Evolutionary conservation across 2,113 vertebrate genomes (phyloP).

Genomic region (Muntiacus muntjak): DNA sequence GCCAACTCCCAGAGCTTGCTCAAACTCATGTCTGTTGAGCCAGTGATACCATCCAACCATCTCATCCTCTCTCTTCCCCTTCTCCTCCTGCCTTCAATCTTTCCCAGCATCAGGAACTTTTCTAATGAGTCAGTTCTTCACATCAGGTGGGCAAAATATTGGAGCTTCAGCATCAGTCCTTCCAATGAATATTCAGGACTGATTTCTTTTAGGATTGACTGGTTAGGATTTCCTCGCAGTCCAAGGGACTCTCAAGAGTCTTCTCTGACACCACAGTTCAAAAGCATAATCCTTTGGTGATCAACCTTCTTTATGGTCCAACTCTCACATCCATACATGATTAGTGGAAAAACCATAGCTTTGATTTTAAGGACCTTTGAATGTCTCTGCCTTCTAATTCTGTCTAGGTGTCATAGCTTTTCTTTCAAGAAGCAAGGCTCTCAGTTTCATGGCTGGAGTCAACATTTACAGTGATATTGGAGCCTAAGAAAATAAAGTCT

Average conservation of each 20-base stretch:
- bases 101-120: no score
- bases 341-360: not conserved
- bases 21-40: not conserved
- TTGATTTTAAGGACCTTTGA: not conserved
- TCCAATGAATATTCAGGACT: not conserved
- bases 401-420: not conserved
- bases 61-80: not conserved
- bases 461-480: not conserved
- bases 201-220: not conserved
- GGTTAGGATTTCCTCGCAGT: not conserved
- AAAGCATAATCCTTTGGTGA: not conserved
- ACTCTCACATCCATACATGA: not conserved
- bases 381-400: not conserved
- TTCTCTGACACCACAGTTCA: not conserved
- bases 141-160: not conserved
- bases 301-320: not conserved
- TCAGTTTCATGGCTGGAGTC: not conserved
- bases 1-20: not conserved
- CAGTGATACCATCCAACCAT: not conserved
- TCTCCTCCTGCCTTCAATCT: not conserved
- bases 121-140: not conserved
- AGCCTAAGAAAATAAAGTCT: not conserved
- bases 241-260: not conserved
- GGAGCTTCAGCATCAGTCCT: not conserved
- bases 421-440: not conserved